Conservation (phyloP, 2,888 invertebrate genomes). For the Vandiemenella viatica region DNA sequence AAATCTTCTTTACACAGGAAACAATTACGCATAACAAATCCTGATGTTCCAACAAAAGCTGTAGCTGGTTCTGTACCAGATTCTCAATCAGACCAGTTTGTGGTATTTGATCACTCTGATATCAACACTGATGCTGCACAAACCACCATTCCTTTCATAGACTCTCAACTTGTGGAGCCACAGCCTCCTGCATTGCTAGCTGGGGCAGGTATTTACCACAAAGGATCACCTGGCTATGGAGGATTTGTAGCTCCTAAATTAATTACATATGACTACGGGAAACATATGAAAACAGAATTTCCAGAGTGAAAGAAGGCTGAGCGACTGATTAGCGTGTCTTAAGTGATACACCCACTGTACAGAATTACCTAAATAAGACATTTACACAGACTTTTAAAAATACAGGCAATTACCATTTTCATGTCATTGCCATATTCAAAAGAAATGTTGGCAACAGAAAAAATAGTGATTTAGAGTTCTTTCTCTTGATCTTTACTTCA, state of each 20-base stretch:
- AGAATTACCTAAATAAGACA: no score
- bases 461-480: no score
- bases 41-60: conserved; percentile 49
- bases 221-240: conserved; percentile 51
- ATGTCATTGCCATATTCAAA: no score
- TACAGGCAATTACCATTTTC: no score
- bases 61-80: conserved; percentile 34
- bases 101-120: conserved; percentile 54
- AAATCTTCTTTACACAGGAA: conserved; percentile 31
- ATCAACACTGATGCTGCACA: conserved; percentile 62
- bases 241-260: conserved; percentile 63
- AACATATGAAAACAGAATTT: conserved; percentile 7
- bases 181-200: conserved; percentile 49
- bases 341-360: no score
- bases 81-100: conserved; percentile 48
- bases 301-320: not conserved
- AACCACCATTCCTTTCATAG: conserved; percentile 68
- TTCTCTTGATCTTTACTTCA: no score
- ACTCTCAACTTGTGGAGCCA: conserved; percentile 56
- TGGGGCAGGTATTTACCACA: conserved; percentile 66
- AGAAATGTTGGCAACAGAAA: no score
- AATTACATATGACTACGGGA: conserved; percentile 55
- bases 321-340: no score
- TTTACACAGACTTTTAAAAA: no score
- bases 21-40: conserved; percentile 38